These are phyloP conservation scores for Leuctra nigra DNA, from an alignment of 2,888 invertebrate species.

Conservation along the genomic window DNA sequence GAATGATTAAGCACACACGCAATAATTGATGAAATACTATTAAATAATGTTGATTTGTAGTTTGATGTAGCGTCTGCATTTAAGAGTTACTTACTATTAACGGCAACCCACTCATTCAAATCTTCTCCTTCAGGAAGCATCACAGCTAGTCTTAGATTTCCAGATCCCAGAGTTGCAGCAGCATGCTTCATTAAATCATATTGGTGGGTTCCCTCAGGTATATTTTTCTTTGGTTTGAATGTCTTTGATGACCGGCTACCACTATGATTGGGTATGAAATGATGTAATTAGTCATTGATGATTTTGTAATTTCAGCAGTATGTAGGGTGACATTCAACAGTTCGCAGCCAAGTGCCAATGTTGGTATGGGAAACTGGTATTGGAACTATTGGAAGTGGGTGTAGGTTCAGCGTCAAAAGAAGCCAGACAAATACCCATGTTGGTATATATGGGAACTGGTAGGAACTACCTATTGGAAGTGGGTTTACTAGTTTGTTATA, in stretches of 20 bases:
- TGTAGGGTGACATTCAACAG: no score
- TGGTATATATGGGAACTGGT: no score
- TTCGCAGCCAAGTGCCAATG: no score
- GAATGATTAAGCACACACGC: slow-evolving; percentile 21
- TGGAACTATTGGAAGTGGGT: no score
- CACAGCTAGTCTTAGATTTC: slow-evolving; percentile 92
- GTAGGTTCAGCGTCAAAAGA: no score
- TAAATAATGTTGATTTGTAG: background rate
- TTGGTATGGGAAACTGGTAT: no score
- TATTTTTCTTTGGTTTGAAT: slow-evolving; percentile 98
- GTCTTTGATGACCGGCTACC: slow-evolving; percentile 92
- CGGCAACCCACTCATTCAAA: slow-evolving; percentile 99
- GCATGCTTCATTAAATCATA: slow-evolving; percentile 99
- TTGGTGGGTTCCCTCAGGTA: slow-evolving; percentile 96
- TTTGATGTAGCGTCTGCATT: background rate
- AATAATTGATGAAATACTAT: background rate
- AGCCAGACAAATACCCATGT: no score
- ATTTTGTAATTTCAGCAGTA: no score
- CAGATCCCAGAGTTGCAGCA: slow-evolving; percentile 96
- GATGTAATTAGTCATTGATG: no score
- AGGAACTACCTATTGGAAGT: no score
- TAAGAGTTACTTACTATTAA: slow-evolving; percentile 71
- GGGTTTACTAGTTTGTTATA: no score
- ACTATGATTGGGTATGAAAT: no score
- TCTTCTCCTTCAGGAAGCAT: slow-evolving; percentile 98